These are phyloP conservation scores for Sitodiplosis mosellana DNA, from an alignment of 1,140 invertebrate species.

Conservation along the genomic window DNA sequence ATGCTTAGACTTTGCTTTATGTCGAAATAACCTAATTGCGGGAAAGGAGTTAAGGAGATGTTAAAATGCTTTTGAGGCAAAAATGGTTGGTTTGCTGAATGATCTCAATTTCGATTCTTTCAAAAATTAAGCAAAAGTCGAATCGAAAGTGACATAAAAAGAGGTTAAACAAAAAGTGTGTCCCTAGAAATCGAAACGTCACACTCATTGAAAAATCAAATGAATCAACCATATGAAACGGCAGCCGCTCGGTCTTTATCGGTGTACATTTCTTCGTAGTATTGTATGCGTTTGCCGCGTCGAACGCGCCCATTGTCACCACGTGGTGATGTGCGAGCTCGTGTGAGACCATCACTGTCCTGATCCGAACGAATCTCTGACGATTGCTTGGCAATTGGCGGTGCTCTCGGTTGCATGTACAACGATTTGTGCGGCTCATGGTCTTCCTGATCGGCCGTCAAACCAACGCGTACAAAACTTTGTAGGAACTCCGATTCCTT, in stretches of 20 bases:
- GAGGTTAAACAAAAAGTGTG: neutral
- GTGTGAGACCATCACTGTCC: constrained; percentile 12
- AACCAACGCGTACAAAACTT: constrained; percentile 48
- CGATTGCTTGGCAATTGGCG: constrained; percentile 25
- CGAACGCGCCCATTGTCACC: constrained; percentile 9
- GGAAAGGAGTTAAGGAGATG: neutral
- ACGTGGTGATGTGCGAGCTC: neutral
- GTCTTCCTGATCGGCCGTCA: constrained; percentile 24
- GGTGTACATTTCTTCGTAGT: constrained; percentile 58
- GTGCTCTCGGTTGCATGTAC: constrained; percentile 21
- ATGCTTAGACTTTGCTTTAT: constrained; percentile 68
- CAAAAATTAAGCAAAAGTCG: no score
- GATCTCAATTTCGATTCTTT: no score
- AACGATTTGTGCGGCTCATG: constrained; percentile 7
- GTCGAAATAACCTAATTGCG: constrained; percentile 29
- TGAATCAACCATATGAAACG: constrained; percentile 39
- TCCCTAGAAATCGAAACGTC: neutral
- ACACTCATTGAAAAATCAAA: neutral
- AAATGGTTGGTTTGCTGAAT: no score
- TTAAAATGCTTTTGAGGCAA: neutral
- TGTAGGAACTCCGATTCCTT: constrained; percentile 53
- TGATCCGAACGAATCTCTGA: constrained; percentile 16
- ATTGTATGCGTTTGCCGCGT: constrained; percentile 35
- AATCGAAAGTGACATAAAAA: neutral
- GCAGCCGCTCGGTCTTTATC: constrained; percentile 80